Evolutionary conservation across 2,113 vertebrate species (phyloP).

Genomic region (Uria lomvia): DNA sequence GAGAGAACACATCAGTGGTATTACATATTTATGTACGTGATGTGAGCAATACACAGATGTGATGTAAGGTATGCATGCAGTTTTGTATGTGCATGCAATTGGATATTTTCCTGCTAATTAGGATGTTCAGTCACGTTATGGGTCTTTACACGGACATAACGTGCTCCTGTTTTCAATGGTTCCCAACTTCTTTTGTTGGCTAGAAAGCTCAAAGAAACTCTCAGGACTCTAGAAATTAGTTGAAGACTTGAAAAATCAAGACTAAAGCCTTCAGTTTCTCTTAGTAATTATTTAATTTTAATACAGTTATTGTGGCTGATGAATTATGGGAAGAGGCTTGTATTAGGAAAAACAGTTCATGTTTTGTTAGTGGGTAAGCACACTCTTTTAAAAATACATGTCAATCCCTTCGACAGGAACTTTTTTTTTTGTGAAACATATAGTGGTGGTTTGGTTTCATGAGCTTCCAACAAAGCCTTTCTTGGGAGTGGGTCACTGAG

Average conservation of each 20-base stretch:
- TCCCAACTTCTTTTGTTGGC: neutral
- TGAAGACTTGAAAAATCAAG: neutral
- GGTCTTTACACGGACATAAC: neutral
- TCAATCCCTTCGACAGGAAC: neutral
- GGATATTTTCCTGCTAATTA: neutral
- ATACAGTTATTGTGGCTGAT: neutral
- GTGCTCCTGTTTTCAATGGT: neutral
- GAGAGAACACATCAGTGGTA: neutral
- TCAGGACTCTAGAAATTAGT: neutral
- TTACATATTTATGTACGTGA: rapidly evolving
- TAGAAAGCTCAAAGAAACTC: neutral
- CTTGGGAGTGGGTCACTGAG: neutral
- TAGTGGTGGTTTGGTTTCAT: neutral
- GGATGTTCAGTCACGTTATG: rapidly evolving
- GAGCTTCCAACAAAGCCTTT: neutral
- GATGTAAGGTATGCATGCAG: neutral
- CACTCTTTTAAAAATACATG: neutral
- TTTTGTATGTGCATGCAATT: neutral
- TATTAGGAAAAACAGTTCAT: neutral
- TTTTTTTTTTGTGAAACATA: neutral
- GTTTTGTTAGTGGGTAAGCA: neutral
- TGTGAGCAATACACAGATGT: neutral
- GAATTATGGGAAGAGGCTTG: neutral
- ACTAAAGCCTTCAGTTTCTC: neutral
- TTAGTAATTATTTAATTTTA: neutral